Evolutionary conservation across 2,888 invertebrate genomes (phyloP), one percentile per base, ranked within the genome.

Genomic region (Agrotis ipsilon): DNA sequence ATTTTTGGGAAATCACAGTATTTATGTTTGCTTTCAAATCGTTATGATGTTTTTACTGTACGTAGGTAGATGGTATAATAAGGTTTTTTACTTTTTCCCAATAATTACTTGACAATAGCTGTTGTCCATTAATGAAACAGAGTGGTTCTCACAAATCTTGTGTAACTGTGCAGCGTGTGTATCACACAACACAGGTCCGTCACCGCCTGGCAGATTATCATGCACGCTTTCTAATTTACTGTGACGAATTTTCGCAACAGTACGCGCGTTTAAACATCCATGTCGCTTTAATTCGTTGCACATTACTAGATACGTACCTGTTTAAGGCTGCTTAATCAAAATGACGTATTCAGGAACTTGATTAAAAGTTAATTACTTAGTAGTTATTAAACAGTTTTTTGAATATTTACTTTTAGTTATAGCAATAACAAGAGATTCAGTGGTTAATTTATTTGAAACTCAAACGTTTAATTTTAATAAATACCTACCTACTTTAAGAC

Each of bases 161-260:
- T 81, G 79, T 78, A 84, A 81, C 74, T 63, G 68, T 69, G 70
- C 70, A 68, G 75, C 66, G 71, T 75, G 69, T 75, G 73, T 84
- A 73, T 84, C 79, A 78, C 62, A 74, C 67, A 68, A 68, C 71
- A 69, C 81, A 58, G 71, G 75, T 78, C 81, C 84, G 88, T 87
- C 87, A 86, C 78, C 83, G 85, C 79, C 77, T 80, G 83, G 79
- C 81, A 85, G 86, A 87, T 88, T 86, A 88, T 88, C 84, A 87
- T 87, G 86, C 89, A 91, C 93, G 91, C 95, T 95, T 95, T 95
- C 95, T 94, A 95, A 94, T 95, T 94, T 88, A 91, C 92, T 92
- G 82, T 94, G 94, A 93, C 93, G 89, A 94, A 94, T 94, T 91
- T 90, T 92, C 90, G 89, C 88, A 90, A 91, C 81, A 84, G 84